phyloP scores from a whole-genome alignment of 2,888 invertebrate species.

The Polymixis flavicincta region DNA sequence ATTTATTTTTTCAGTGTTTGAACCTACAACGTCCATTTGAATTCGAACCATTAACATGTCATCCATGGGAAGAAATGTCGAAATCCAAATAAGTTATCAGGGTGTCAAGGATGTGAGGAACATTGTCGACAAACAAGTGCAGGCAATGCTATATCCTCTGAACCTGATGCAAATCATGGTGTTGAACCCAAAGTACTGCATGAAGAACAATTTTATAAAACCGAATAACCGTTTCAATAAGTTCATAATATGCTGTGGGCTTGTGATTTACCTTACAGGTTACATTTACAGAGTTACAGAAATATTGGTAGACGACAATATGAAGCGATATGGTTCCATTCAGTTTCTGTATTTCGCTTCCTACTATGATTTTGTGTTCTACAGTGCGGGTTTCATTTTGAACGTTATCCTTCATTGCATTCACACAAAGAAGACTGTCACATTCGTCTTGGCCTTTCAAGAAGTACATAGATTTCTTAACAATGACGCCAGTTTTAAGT shows the following conservation, averaged over 20 bases:
- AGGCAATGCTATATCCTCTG: slow-evolving; percentile 46
- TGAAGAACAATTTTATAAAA: slow-evolving; percentile 52
- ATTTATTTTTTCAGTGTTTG: background rate
- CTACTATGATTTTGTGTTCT: slow-evolving; percentile 24
- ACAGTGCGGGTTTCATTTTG: slow-evolving; percentile 21
- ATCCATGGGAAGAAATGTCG: background rate
- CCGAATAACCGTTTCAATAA: slow-evolving; percentile 39
- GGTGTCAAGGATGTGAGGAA: background rate
- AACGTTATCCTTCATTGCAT: slow-evolving; percentile 14
- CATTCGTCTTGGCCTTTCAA: slow-evolving; percentile 16
- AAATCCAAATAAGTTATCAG: background rate
- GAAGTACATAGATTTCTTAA: slow-evolving; percentile 23
- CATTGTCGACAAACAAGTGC: slow-evolving; percentile 4
- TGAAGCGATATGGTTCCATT: slow-evolving; percentile 12
- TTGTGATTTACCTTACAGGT: background rate
- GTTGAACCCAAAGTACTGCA: slow-evolving; percentile 52
- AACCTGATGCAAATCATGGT: slow-evolving; percentile 49
- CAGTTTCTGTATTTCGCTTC: slow-evolving; percentile 19
- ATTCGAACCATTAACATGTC: background rate
- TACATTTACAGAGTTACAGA: slow-evolving; percentile 1
- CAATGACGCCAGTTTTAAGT: slow-evolving; percentile 3
- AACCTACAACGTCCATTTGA: background rate
- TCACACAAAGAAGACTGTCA: slow-evolving; percentile 3
- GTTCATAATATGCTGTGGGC: slow-evolving; percentile 14
- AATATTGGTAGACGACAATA: slow-evolving; percentile 13